Evolutionary conservation across 2,113 vertebrate species (phyloP).

Genomic region (Trogon surrucura): DNA sequence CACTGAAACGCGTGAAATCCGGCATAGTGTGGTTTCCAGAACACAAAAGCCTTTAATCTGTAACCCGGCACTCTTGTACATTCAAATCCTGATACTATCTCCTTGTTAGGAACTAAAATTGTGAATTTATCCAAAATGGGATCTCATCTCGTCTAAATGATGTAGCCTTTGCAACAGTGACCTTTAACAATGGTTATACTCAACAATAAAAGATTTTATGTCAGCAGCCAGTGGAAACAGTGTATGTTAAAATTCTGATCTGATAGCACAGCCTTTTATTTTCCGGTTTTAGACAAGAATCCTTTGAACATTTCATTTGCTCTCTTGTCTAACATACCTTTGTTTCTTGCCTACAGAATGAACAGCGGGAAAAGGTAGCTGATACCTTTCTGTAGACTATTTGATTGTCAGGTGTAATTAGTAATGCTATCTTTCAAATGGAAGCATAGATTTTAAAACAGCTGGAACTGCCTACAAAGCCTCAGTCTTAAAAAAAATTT

Average conservation of each 20-base stretch:
- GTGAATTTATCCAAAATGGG: conserved; percentile 76
- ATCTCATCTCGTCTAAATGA: conserved; percentile 66
- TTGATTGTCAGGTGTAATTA: conserved; percentile 53
- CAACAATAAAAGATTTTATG: conserved; percentile 65
- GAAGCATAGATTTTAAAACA: conserved; percentile 10
- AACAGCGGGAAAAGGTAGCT: conserved; percentile 26
- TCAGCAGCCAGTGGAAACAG: conserved; percentile 21
- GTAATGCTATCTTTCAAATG: conserved; percentile 45
- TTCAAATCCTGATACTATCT: conserved; percentile 71
- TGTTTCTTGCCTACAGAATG: conserved; percentile 48
- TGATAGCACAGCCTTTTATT: conserved; percentile 59
- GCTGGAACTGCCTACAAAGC: not conserved
- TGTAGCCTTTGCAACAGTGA: conserved; percentile 63
- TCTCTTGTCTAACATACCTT: conserved; percentile 52
- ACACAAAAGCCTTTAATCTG: conserved; percentile 68
- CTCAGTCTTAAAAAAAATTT: not conserved
- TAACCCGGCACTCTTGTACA: conserved; percentile 53
- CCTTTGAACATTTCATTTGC: conserved; percentile 63
- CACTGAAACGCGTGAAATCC: conserved; percentile 50
- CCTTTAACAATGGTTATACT: conserved; percentile 66
- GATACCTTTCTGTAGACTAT: not conserved
- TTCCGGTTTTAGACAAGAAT: conserved; percentile 50
- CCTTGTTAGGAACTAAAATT: conserved; percentile 72
- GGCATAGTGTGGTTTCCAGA: conserved; percentile 39
- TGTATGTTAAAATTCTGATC: conserved; percentile 61